A percentile compares a stretch with the other conserved stretches of the same genome.
Conservation (phyloP, 2,113 vertebrate genomes). For the Octodon degus region DNA sequence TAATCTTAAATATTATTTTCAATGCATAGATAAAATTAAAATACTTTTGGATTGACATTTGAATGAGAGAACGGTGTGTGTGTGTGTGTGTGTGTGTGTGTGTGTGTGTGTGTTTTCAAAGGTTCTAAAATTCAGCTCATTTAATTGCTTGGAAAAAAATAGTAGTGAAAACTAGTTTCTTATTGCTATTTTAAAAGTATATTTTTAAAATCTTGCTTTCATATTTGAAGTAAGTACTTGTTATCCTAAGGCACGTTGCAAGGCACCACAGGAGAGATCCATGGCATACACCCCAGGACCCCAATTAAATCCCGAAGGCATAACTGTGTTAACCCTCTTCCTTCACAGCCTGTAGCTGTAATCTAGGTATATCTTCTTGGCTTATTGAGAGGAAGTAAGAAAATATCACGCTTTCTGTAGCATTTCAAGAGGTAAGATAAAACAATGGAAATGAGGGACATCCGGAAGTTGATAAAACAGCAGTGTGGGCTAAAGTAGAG, state of each 20-base stretch:
- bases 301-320: neutral
- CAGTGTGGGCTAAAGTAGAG: rapidly evolving
- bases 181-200: neutral
- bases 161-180: neutral
- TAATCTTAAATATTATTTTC: neutral
- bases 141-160: neutral
- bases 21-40: neutral
- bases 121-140: neutral
- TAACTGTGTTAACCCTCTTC: neutral
- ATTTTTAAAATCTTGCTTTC: neutral
- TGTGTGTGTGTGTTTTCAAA: neutral
- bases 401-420: neutral
- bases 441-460: neutral
- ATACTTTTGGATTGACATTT: neutral
- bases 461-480: neutral
- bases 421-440: neutral
- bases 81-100: neutral
- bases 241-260: neutral
- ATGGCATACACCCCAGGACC: neutral
- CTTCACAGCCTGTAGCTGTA: neutral
- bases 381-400: neutral
- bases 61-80: neutral
- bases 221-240: neutral
- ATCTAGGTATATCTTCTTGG: neutral
- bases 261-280: neutral